Percentiles rank a stretch among this genome's conserved stretches.
These are phyloP conservation scores for Phoenicopterus ruber DNA, from an alignment of 2,113 vertebrate species.

Conservation along the genomic window DNA sequence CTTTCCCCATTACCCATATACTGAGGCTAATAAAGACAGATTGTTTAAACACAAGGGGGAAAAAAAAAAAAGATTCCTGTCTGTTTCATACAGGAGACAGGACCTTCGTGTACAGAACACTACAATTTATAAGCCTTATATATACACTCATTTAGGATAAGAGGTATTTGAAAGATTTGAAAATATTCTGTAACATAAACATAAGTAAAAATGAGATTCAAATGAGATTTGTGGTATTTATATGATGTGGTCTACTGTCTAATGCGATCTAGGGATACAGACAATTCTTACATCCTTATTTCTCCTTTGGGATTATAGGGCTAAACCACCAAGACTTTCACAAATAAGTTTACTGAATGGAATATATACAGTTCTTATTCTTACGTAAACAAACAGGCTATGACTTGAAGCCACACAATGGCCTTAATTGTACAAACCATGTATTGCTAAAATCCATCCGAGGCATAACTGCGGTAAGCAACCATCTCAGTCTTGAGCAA, in stretches of 20 bases:
- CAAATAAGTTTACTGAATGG: constrained; percentile 54
- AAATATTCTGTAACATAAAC: not conserved
- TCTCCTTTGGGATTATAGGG: not conserved
- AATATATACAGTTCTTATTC: constrained; percentile 54
- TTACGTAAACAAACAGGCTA: constrained; percentile 69
- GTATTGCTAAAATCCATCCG: constrained; percentile 56
- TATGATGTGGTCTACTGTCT: not conserved
- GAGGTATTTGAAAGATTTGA: not conserved
- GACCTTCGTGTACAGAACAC: not conserved
- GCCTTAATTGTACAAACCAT: constrained; percentile 60
- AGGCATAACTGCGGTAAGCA: constrained; percentile 52
- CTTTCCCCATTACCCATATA: not conserved
- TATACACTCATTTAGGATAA: not conserved
- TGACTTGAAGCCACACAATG: constrained; percentile 58
- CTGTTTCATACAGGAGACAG: not conserved
- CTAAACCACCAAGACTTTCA: constrained; percentile 40
- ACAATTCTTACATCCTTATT: constrained; percentile 22
- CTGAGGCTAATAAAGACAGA: not conserved
- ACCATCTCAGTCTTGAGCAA: constrained; percentile 53
- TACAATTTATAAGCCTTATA: not conserved
- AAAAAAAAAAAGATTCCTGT: not conserved
- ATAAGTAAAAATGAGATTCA: not conserved
- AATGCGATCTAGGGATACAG: not conserved
- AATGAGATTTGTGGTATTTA: constrained; percentile 19
- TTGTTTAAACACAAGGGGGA: not conserved